These are phyloP conservation scores for Chaetura pelagica DNA, from an alignment of 2,113 vertebrate species.

Conservation along the genomic window DNA sequence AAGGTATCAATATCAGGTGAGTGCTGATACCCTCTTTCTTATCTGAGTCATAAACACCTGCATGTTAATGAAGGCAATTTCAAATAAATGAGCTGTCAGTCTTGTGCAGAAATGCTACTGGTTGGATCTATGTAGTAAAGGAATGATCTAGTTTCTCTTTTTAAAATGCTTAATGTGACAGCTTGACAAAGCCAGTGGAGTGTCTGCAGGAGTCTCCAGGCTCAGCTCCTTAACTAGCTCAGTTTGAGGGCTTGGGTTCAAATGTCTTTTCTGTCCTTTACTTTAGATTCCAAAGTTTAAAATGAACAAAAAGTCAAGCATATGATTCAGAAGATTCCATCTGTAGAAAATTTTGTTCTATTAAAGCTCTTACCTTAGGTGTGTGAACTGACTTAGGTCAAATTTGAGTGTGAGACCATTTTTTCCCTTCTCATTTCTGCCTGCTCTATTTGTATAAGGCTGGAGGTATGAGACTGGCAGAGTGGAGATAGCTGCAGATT, in stretches of 20 bases:
- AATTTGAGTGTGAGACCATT: neutral
- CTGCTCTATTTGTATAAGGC: neutral
- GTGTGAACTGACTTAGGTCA: neutral
- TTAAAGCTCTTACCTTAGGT: neutral
- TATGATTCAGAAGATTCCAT: neutral
- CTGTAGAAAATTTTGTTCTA: neutral
- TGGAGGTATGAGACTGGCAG: neutral
- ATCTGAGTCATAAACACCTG: too few species aligned
- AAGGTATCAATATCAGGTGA: conserved; percentile 99
- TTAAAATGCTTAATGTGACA: neutral
- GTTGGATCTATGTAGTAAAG: neutral
- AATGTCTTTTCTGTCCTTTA: neutral
- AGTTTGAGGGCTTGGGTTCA: neutral
- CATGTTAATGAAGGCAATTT: neutral
- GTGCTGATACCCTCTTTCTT: neutral
- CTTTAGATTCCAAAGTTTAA: neutral
- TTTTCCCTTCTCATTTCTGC: neutral
- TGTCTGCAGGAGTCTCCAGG: neutral
- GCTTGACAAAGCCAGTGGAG: neutral
- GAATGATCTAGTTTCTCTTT: neutral
- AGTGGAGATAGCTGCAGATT: neutral
- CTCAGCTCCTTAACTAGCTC: neutral
- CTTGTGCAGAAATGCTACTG: neutral
- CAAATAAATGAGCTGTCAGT: neutral
- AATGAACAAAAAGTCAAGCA: neutral